Conservation (phyloP, 2,797 vertebrate species). For the Cynodonichthys magdalenae region DNA sequence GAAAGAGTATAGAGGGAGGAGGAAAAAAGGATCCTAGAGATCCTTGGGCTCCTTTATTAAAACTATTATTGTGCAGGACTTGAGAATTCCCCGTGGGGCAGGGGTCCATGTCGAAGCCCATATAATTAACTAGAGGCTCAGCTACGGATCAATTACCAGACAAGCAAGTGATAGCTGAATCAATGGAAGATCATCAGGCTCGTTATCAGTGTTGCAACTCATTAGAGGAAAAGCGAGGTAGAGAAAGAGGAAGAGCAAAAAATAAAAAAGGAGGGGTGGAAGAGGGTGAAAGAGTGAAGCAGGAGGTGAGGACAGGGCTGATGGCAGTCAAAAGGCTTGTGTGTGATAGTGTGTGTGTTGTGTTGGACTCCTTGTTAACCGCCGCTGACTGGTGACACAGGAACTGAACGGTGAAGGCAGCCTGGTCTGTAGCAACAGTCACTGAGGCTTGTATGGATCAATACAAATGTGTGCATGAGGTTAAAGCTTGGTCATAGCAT, state of each 20-base stretch:
- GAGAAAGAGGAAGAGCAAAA: slow-evolving; percentile 88
- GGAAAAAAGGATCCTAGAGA: slow-evolving; percentile 45
- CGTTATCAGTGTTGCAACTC: slow-evolving; percentile 99
- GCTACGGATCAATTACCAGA: slow-evolving; percentile 99
- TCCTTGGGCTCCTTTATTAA: slow-evolving; percentile 95
- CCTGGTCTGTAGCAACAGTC: slow-evolving; percentile 61
- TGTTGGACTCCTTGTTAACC: slow-evolving; percentile 41
- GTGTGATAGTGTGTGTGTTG: slow-evolving; percentile 74
- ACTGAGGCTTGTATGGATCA: slow-evolving; percentile 69
- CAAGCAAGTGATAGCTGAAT: slow-evolving; percentile 99
- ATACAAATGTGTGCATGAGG: slow-evolving; percentile 65
- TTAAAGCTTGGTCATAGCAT: slow-evolving; percentile 67
- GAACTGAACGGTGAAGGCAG: slow-evolving; percentile 57
- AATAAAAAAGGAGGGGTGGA: not conserved
- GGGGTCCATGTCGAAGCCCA: slow-evolving; percentile 98
- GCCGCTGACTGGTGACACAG: slow-evolving; percentile 49
- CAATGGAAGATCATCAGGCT: slow-evolving; percentile 99
- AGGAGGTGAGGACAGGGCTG: slow-evolving; percentile 33
- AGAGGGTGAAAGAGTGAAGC: slow-evolving; percentile 18
- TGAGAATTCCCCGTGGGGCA: slow-evolving; percentile 90
- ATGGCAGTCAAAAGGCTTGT: slow-evolving; percentile 78
- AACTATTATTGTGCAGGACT: slow-evolving; percentile 99
- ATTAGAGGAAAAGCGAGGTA: slow-evolving; percentile 99
- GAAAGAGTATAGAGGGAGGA: slow-evolving; percentile 15
- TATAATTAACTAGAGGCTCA: slow-evolving; percentile 99